Base-by-base conservation (phyloP, 2,113 vertebrate species). In the Numida meleagris region DNA sequence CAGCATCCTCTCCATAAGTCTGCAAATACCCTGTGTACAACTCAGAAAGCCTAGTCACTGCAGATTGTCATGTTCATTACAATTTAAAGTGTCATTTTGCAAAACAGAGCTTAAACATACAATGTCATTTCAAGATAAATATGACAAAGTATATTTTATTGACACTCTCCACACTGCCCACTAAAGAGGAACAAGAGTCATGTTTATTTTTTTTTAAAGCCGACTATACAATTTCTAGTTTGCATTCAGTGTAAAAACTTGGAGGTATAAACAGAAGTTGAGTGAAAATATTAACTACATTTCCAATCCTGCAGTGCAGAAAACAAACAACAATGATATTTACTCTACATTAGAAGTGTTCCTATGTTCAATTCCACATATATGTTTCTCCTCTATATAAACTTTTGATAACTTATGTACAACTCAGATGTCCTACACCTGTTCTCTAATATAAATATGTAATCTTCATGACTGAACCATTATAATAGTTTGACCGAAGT, bases 231-330 rank as follows among this genome's bases (percentile, higher is more conserved):
- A 38, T 40, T 97, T 73, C 57, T 92, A 97, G 76, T 62, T 97
- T 96, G 82, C 96, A 91, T 98, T 98, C 98, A 98, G 97, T 98
- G 98, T 98, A 97, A 96, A 96, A 97, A 97, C 97, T 72, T 89
- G 71, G 98, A 98, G 97, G 97, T 97, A 98, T 90, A 96, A 97
- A 96, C 90, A 94, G 53, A 97, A 97, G 96, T 75, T 62, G 50
- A 95, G 67, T 86, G 96, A 89, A 94, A 97, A 92, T 74, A 96
- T 50, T 85, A 97, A 96, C 82, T 95, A 94, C 72, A 88, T 94
- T 96, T 96, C 72, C 82, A 93, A 96, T 93, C 63, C 48, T 65
- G 94, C 95, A 97, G 97, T 96, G 96, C 94, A 96, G 91, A 93
- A 93, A 91, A 95, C n/a, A 59, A 92, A 8, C 72, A 89, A 83